Percentiles rank a stretch among this genome's conserved stretches.
These are phyloP conservation scores for Timema podura DNA, from an alignment of 2,888 invertebrate genomes.

Conservation along the genomic window DNA sequence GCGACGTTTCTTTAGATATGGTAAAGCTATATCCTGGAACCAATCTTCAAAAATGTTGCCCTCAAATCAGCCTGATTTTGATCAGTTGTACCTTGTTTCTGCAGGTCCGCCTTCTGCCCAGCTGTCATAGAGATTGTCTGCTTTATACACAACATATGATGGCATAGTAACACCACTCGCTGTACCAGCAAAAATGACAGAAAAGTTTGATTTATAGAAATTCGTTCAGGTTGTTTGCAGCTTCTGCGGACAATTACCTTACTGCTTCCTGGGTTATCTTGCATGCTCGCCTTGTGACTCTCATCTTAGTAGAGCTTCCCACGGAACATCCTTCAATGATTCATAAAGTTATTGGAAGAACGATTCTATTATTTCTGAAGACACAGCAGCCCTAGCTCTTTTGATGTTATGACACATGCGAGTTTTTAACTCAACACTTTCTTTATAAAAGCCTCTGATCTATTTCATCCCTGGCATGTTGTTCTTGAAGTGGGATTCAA, in stretches of 20 bases:
- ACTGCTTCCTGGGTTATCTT: slow-evolving; percentile 1
- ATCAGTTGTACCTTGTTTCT: slow-evolving; percentile 41
- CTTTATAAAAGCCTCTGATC: neutral
- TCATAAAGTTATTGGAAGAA: slow-evolving; percentile 7
- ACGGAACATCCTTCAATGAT: neutral
- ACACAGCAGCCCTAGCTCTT: slow-evolving; percentile 2
- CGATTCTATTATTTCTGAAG: neutral
- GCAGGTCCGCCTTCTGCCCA: slow-evolving; percentile 43
- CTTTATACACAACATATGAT: slow-evolving; percentile 44
- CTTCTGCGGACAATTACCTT: neutral
- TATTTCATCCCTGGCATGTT: slow-evolving; percentile 8
- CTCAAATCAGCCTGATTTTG: slow-evolving; percentile 34
- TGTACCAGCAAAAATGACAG: slow-evolving; percentile 11
- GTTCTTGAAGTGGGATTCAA: slow-evolving; percentile 10
- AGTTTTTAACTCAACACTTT: slow-evolving; percentile 4
- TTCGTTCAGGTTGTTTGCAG: neutral
- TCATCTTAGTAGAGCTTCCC: neutral
- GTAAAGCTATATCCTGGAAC: neutral
- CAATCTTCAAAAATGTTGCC: slow-evolving; percentile 13
- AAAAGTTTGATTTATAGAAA: slow-evolving; percentile 8
- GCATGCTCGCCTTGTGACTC: slow-evolving; percentile 7
- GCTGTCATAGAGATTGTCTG: slow-evolving; percentile 40
- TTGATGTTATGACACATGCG: neutral
- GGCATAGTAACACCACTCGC: slow-evolving; percentile 39
- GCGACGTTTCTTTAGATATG: neutral